Evolutionary conservation across 2,113 vertebrate species (phyloP), one percentile per base, ranked within the genome.

Genomic region (Pteropus alecto): DNA sequence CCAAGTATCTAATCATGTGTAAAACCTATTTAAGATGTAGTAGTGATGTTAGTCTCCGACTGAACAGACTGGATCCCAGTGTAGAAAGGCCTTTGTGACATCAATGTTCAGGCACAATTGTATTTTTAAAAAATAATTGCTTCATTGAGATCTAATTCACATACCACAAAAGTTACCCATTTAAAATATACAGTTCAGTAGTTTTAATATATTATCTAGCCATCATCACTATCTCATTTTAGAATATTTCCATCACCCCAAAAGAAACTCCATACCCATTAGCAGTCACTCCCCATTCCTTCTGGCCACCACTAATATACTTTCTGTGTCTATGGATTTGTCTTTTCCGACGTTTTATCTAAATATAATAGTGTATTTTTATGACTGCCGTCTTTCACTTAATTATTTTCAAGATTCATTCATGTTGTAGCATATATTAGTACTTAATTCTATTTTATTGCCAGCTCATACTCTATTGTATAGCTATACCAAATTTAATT

Each of bases 361-460:
- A 24, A 73, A 73, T 41, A 13, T n/a, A 94, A 46, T 95, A 74
- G 67, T 41, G 5, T 33, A 71, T 73, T 93, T 85, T 86, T 68
- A 11, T 90, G 54, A 87, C 63, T 92, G 73, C 13, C 33, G 78
- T 87, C 74, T 74, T 88, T 96, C 22, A 24, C 26, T 48, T 90
- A 86, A 77, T 54, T 70, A 60, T 86, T 96, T 86, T 63, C 30
- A 91, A 41, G 26, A 14, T 85, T 81, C 30, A 61, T 67, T 18
- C 2, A 18, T 76, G 35, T 89, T 79, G 4, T 82, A 58, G 7
- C 38, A 78, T 41, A 14, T 79, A 38, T 70, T 61, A 30, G 6
- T 60, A 41, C 77, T 85, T 82, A 26, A 65, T 85, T 94, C n/a
- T 43, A 87, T 93, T 86, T 86, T 76, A 82, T 67, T 71, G 30